Conservation (phyloP, 2,888 invertebrate genomes). For the Conchocele bisecta region DNA sequence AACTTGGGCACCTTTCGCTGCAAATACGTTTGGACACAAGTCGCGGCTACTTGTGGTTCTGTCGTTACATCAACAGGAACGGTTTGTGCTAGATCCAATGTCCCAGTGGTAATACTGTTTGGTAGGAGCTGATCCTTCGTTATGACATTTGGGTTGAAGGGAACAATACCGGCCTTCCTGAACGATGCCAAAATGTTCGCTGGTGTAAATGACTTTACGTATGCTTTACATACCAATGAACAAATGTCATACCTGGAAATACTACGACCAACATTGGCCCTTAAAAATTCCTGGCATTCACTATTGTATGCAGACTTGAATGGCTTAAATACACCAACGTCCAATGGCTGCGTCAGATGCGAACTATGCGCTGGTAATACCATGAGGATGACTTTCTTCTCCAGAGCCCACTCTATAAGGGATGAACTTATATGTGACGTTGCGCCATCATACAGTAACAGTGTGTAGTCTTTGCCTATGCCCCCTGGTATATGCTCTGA, state of each 20-base stretch:
- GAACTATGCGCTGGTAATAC: neutral
- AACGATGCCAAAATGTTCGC: constrained; percentile 38
- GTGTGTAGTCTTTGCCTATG: neutral
- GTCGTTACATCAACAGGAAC: too few relatives aligned
- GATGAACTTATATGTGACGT: neutral
- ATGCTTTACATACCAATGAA: constrained; percentile 1
- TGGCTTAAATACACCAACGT: neutral
- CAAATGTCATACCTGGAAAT: constrained; percentile 28
- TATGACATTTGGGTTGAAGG: constrained; percentile 17
- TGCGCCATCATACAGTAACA: neutral
- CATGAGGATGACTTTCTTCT: neutral
- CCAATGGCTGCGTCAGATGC: constrained; percentile 1
- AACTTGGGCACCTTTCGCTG: too few relatives aligned
- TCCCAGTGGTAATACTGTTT: neutral
- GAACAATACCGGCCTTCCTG: constrained; percentile 23
- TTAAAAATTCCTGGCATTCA: neutral
- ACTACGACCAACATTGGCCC: neutral
- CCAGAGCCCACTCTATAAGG: neutral
- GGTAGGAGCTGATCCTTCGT: neutral
- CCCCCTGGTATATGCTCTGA: neutral
- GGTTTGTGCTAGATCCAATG: too few relatives aligned
- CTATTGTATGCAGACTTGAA: constrained; percentile 2
- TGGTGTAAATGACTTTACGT: constrained; percentile 15
- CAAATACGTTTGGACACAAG: too few relatives aligned
- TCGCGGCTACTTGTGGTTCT: too few relatives aligned